Evolutionary conservation across 2,888 invertebrate genomes (phyloP).

Genomic region (Acrobasis suavella): DNA sequence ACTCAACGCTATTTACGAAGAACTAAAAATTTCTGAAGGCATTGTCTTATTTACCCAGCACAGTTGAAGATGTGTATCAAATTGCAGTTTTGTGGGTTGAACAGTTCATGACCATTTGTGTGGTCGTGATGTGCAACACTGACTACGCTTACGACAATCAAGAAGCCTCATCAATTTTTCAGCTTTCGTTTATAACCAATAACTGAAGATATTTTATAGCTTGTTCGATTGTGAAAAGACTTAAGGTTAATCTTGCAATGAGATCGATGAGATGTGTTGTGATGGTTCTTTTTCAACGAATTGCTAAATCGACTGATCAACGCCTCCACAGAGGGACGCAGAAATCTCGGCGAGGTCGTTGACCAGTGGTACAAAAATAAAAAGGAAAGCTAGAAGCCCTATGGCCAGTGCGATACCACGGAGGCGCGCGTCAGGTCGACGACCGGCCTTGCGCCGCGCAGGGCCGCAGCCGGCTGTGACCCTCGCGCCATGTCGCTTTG

Average conservation of each 20-base stretch:
- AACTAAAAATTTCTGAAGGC: conserved; percentile 22
- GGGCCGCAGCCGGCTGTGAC: conserved; percentile 62
- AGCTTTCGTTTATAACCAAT: neutral
- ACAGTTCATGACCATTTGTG: conserved; percentile 12
- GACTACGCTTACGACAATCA: conserved; percentile 24
- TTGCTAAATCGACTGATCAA: neutral
- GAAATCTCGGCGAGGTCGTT: conserved; percentile 21
- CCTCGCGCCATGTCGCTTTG: conserved; percentile 66
- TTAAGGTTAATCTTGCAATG: neutral
- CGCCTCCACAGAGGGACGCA: neutral
- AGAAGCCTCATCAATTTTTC: conserved; percentile 1
- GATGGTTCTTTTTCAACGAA: conserved; percentile 21
- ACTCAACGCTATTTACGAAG: neutral
- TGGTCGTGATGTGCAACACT: conserved; percentile 26
- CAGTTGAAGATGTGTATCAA: conserved; percentile 23
- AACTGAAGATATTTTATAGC: neutral
- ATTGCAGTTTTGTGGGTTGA: conserved; percentile 2
- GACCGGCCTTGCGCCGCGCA: conserved; percentile 79
- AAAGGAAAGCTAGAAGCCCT: conserved; percentile 53
- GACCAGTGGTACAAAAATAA: conserved; percentile 24
- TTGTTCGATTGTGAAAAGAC: neutral
- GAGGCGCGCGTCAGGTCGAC: conserved; percentile 66
- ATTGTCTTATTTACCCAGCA: conserved; percentile 31
- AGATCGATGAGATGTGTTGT: neutral
- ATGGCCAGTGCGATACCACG: conserved; percentile 52